Evolutionary conservation across 2,113 vertebrate species (phyloP).

Genomic region (Actinemys pallida): DNA sequence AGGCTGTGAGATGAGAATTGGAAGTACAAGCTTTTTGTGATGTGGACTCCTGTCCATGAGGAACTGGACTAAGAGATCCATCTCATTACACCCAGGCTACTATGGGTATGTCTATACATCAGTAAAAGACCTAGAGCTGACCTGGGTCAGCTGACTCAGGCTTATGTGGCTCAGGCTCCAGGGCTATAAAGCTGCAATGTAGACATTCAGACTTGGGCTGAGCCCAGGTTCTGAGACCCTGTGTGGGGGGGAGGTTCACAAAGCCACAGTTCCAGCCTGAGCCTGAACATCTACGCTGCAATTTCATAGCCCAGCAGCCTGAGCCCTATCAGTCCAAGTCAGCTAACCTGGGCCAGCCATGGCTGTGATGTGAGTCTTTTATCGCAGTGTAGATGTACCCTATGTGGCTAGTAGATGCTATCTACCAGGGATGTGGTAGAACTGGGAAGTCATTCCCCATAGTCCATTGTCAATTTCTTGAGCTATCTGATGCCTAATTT

Average conservation of each 20-base stretch:
- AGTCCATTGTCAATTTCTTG: neutral
- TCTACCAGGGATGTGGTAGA: neutral
- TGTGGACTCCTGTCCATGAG: constrained; percentile 36
- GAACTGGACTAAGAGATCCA: constrained; percentile 5
- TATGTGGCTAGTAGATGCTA: neutral
- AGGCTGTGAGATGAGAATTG: constrained; percentile 17
- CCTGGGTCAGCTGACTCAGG: neutral
- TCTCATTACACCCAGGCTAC: neutral
- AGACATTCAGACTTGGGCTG: too few species aligned
- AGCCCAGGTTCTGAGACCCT: too few species aligned
- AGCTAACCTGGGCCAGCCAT: neutral
- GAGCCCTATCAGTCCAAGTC: neutral
- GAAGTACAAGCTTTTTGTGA: constrained; percentile 52
- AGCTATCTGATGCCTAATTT: neutral
- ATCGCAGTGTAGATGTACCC: neutral
- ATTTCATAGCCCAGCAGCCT: neutral
- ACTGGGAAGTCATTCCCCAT: neutral
- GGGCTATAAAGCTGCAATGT: neutral
- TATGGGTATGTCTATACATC: neutral
- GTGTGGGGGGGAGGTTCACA: too few species aligned
- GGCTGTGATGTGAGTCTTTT: neutral
- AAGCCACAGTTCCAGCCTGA: too few species aligned
- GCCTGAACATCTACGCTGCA: too few species aligned
- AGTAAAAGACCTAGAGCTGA: neutral
- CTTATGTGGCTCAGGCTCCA: neutral